phyloP scores from a whole-genome alignment of 2,113 vertebrate species.

The Neoarius graeffei region DNA sequence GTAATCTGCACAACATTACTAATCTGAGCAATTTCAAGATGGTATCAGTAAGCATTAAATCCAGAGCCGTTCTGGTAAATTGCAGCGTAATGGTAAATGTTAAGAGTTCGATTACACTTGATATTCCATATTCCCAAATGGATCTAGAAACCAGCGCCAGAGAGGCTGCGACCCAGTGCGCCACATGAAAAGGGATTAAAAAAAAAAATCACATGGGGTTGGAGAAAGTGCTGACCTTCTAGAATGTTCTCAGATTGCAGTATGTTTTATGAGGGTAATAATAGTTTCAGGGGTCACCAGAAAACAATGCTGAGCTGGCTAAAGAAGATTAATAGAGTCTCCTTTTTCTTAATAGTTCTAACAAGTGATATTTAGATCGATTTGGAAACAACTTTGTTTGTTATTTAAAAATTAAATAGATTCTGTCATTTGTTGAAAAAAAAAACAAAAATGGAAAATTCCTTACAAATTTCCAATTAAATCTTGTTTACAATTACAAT shows the following conservation, averaged over 20 bases:
- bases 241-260: slow-evolving; percentile 30
- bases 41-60: slow-evolving; percentile 35
- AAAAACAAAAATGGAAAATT: slow-evolving; percentile 7
- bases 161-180: slow-evolving; percentile 4
- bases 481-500: slow-evolving; percentile 16
- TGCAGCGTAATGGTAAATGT: slow-evolving; percentile 26
- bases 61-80: slow-evolving; percentile 26
- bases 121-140: slow-evolving; percentile 47
- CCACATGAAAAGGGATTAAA: slow-evolving; percentile 19
- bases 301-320: slow-evolving; percentile 47
- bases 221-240: slow-evolving; percentile 22
- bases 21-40: slow-evolving; percentile 34
- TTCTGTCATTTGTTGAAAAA: neutral
- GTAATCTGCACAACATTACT: slow-evolving; percentile 11
- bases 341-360: neutral
- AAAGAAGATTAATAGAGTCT: neutral
- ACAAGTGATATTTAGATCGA: neutral
- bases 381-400: neutral
- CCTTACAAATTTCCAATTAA: slow-evolving; percentile 17
- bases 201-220: slow-evolving; percentile 21
- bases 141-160: slow-evolving; percentile 26
- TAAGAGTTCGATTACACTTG: slow-evolving; percentile 34
- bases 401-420: neutral
- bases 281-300: slow-evolving; percentile 44
- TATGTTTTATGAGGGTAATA: slow-evolving; percentile 50